A percentile compares a stretch with the other conserved stretches of the same genome.
phyloP scores from a whole-genome alignment of 2,797 vertebrate species.

The Numenius phaeopus region DNA sequence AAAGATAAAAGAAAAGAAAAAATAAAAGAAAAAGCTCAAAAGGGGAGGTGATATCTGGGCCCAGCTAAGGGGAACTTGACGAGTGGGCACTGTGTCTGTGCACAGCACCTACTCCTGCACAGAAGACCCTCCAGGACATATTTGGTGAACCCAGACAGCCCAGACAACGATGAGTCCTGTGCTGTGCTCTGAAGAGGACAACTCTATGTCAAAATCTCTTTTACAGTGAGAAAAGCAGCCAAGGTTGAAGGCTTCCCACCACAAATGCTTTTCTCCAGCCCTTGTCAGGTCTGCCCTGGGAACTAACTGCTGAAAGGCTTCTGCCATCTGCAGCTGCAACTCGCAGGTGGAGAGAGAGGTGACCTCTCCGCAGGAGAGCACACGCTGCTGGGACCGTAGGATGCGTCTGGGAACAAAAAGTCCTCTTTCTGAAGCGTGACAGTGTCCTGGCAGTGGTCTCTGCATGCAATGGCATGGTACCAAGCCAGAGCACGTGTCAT shows the following conservation, averaged over 20 bases:
- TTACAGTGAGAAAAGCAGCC: neutral
- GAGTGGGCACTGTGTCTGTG: neutral
- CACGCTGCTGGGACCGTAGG: neutral
- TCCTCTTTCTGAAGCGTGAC: neutral
- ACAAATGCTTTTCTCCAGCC: neutral
- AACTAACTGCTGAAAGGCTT: neutral
- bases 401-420: neutral
- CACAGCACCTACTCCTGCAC: neutral
- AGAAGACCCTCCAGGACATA: neutral
- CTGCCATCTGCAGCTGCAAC: neutral
- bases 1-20: neutral
- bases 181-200: neutral
- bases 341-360: neutral
- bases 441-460: neutral
- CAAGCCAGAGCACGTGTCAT: neutral
- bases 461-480: neutral
- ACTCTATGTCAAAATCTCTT: neutral
- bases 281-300: neutral
- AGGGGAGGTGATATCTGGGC: neutral
- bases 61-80: neutral
- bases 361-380: neutral
- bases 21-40: neutral
- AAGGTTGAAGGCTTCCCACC: neutral
- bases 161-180: accelerated
- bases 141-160: neutral